Evolutionary conservation across 1,140 invertebrate species (phyloP).

Genomic region (Bombus haemorrhoidalis): DNA sequence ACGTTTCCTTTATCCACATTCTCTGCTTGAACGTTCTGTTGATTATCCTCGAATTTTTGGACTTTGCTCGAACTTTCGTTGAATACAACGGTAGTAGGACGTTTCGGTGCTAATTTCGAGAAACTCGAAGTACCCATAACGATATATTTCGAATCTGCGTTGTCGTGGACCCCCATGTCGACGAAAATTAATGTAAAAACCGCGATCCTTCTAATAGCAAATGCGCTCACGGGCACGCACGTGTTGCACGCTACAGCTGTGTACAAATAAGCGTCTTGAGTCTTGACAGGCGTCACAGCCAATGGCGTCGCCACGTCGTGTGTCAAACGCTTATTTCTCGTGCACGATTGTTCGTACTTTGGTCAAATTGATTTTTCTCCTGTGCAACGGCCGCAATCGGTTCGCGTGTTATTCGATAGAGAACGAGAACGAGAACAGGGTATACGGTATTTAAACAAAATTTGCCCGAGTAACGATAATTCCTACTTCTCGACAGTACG

Average conservation of each 20-base stretch:
- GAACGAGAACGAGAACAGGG: no score
- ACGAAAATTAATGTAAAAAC: neutral
- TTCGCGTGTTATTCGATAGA: no score
- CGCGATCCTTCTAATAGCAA: neutral
- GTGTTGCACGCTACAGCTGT: constrained; percentile 62
- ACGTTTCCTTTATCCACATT: constrained; percentile 68
- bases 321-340: neutral
- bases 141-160: constrained; percentile 75
- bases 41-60: constrained; percentile 60
- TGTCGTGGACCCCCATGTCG: constrained; percentile 78
- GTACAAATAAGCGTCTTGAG: constrained; percentile 12
- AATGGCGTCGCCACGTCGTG: constrained; percentile 7
- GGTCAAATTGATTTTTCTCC: neutral
- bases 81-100: constrained; percentile 69
- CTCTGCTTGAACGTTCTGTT: constrained; percentile 33
- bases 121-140: constrained; percentile 71
- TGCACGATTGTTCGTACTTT: neutral
- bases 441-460: neutral
- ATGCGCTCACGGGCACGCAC: constrained; percentile 28
- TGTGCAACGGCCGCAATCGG: accelerated
- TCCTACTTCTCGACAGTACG: neutral
- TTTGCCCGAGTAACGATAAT: neutral
- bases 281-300: constrained; percentile 27
- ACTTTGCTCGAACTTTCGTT: constrained; percentile 65
- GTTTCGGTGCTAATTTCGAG: constrained; percentile 72